Evolutionary conservation across 2,888 invertebrate genomes (phyloP).

Genomic region (Hypena proboscidalis): DNA sequence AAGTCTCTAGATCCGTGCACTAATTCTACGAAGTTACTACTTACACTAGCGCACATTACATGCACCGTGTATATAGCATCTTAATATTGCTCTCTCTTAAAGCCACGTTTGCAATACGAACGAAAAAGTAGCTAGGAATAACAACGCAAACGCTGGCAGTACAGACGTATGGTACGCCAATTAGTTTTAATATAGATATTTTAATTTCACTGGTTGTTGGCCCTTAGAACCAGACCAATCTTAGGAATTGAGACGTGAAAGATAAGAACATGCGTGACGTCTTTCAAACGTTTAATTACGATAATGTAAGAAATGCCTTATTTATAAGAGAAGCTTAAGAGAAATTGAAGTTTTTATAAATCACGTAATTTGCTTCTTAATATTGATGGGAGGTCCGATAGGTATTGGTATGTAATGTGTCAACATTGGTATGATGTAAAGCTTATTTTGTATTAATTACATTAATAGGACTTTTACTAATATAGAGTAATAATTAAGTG

Average conservation of each 20-base stretch:
- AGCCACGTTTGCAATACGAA: not conserved
- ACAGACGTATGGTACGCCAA: slow-evolving; percentile 22
- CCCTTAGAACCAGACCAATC: slow-evolving; percentile 30
- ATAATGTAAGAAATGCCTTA: slow-evolving; percentile 43
- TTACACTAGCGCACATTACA: no score
- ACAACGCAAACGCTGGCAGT: slow-evolving; percentile 26
- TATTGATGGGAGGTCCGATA: slow-evolving; percentile 13
- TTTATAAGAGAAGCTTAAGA: slow-evolving; percentile 44
- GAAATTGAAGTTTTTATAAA: slow-evolving; percentile 23
- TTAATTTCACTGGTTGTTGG: slow-evolving; percentile 6
- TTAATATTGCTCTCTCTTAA: no score
- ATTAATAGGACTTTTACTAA: slow-evolving; percentile 29
- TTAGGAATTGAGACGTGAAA: slow-evolving; percentile 23
- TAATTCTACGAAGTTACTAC: no score
- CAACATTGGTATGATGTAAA: slow-evolving; percentile 19
- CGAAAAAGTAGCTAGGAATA: slow-evolving; percentile 28
- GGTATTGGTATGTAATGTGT: slow-evolving; percentile 26
- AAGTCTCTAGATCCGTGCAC: no score
- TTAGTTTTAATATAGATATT: slow-evolving; percentile 9
- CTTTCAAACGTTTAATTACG: slow-evolving; percentile 19
- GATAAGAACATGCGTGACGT: slow-evolving; percentile 9
- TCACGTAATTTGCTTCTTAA: slow-evolving; percentile 24
- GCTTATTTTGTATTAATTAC: slow-evolving; percentile 41
- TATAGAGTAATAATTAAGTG: slow-evolving; percentile 28
- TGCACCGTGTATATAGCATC: no score